Base-by-base conservation (phyloP, 2,888 invertebrate genomes). In the Phlogophora meticulosa region DNA sequence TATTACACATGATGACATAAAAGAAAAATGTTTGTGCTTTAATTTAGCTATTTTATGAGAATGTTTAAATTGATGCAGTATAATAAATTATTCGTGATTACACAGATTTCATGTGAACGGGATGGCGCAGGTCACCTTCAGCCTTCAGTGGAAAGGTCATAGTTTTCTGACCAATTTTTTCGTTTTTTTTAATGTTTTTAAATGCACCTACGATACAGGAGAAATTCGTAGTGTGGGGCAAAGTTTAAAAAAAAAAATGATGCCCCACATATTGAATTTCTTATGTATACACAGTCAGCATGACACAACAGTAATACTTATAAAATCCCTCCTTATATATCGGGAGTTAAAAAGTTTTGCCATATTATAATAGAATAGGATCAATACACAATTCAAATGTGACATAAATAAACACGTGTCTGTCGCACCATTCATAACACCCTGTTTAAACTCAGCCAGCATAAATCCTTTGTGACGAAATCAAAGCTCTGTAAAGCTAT, bases 1-100 rank as follows among this genome's bases (percentile, higher is more conserved):
- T 28, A 4, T 28, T 28, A 28, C 5, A 28, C 7, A 24, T 9
- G 22, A 34, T 4, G 11, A 34, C 28, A 28, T 28, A 28, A 42
- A 13, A 2, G n/a, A n/a, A 32, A 32, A 55, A 52, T 4, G 2
- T 7, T 17, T 24, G 43, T 24, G 20, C 20, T 36, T 20, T 45
- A 9, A 64, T 63, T 46, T 42, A 42, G 42, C 9, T 10, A 22
- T 24, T 20, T n/a, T 7, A 20, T 7, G 13, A 28, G 13, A 24
- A 34, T 42, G 20, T 64, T 28, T 11, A 24, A 53, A 43, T 66
- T 42, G 11, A 4, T 20, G 10, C 7, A 1, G 7, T 2, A 20
- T 34, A 20, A 68, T 64, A 64, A 64, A 53, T 64, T 20, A 42
- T 9, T 15, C 17, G 40, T 51, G 48, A 65, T 65, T 34, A 67